Conservation (phyloP, 1,140 invertebrate genomes). For the Colletes gigas region DNA sequence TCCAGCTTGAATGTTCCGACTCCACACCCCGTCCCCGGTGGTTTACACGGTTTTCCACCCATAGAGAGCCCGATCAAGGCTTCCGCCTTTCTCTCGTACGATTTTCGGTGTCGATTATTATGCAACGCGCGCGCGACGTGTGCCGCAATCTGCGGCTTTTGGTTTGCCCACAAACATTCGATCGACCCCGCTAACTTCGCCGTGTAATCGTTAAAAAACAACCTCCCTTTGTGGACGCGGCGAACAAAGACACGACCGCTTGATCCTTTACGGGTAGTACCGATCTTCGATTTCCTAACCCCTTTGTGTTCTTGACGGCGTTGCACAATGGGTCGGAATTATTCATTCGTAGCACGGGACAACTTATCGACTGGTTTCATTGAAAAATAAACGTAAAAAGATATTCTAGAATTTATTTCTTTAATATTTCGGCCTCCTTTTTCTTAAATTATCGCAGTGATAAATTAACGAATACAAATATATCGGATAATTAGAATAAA, state of each 20-base stretch:
- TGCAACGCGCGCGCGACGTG: slow-evolving; percentile 34
- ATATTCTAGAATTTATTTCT: too few relatives aligned
- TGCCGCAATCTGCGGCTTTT: slow-evolving; percentile 20
- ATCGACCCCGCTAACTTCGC: slow-evolving; percentile 52
- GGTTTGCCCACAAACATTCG: slow-evolving; percentile 60
- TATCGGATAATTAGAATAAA: too few relatives aligned
- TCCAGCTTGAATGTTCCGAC: slow-evolving; percentile 47
- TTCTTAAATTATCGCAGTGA: too few relatives aligned
- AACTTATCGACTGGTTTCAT: too few relatives aligned
- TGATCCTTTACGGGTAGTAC: slow-evolving; percentile 12
- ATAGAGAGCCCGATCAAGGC: slow-evolving; percentile 14
- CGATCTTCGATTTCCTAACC: slow-evolving; percentile 40
- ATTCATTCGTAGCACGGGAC: too few relatives aligned
- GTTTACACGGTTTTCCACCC: slow-evolving; percentile 23
- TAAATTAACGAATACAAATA: too few relatives aligned
- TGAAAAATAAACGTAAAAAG: too few relatives aligned
- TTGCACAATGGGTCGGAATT: not conserved
- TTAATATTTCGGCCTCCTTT: too few relatives aligned
- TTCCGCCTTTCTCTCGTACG: slow-evolving; percentile 43
- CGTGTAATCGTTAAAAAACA: slow-evolving; percentile 64
- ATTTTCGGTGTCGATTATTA: slow-evolving; percentile 53
- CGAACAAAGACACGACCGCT: slow-evolving; percentile 48
- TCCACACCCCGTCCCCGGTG: not conserved
- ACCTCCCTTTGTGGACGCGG: slow-evolving; percentile 53
- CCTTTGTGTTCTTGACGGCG: slow-evolving; percentile 34